Base-by-base conservation (phyloP, 2,888 invertebrate species). In the Callinectes sapidus region DNA sequence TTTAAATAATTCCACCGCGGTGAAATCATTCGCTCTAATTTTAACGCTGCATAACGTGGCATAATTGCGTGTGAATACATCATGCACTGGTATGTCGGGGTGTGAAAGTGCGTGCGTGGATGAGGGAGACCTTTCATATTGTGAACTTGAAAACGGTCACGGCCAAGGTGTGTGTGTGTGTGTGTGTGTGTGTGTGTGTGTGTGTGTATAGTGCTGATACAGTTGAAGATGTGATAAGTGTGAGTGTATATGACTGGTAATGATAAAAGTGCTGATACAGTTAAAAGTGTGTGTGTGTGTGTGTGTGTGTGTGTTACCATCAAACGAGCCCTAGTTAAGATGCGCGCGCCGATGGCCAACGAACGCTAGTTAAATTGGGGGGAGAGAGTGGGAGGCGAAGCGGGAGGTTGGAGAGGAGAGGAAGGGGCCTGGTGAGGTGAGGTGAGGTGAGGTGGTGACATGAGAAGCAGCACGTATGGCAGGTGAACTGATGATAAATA, bases 171-270 rank as follows among this genome's bases (percentile, higher is more conserved):
- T 81, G 81, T 35, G 81, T 81, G 81, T 81, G 81, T 81, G 81
- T 81, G 81, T 81, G 81, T 81, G 35, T 81, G 81, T 81, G 81
- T 81, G 81, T 81, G 32, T 81, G 81, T 81, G 81, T 81, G 81
- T 35, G 35, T 81, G 81, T 35, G 81, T 81, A 32, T 13, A 61
- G 23, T 23, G 5, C 61, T 5, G 61, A 8, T 48, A 48, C 48
- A 8, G 8, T 48, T 48, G 48, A 48, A 10, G 8, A 48, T 48
- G 10, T 48, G 48, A 48, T 5, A 48, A 48, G 48, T 48, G 48
- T 8, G 48, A 8, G 8, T 48, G 48, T 48, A 10, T 48, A 10
- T 48, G 48, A 8, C 8, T 2, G 2, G 8, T 48, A 48, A 48
- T 48, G 48, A 48, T 48, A 10, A 48, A 8, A 48, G 48, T 48